Evolutionary conservation across 2,113 vertebrate species (phyloP).

Genomic region (Neotoma lepida): DNA sequence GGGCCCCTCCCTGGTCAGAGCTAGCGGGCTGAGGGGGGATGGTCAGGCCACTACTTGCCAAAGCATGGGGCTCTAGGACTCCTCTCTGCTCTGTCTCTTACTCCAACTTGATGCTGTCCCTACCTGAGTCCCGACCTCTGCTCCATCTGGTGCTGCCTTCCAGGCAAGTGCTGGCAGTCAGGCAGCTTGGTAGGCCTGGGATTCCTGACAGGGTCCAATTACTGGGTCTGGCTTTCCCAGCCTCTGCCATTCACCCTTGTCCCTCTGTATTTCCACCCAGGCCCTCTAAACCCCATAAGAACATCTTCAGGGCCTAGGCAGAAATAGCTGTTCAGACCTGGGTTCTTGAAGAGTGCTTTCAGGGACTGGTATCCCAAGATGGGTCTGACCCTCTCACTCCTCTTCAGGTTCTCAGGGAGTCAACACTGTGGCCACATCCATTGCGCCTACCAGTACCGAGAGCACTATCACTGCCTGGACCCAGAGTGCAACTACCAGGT

Average conservation of each 20-base stretch:
- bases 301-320: background rate
- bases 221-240: slow-evolving; percentile 73
- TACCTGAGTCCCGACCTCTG: background rate
- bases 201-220: background rate
- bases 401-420: slow-evolving; percentile 96
- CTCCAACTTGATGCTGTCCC: background rate
- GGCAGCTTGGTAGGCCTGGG: background rate
- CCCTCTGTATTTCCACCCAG: background rate
- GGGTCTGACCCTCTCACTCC: slow-evolving; percentile 5
- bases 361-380: background rate
- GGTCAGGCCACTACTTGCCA: background rate
- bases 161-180: background rate
- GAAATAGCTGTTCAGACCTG: background rate
- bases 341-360: background rate
- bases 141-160: background rate
- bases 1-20: background rate
- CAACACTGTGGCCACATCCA: slow-evolving; percentile 99
- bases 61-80: background rate
- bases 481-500: slow-evolving; percentile 99
- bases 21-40: background rate
- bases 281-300: background rate
- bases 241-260: slow-evolving; percentile 62
- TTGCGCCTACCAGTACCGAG: slow-evolving; percentile 98
- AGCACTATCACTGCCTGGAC: slow-evolving; percentile 99
- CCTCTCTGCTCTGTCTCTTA: background rate